Base-by-base conservation (phyloP, 1,140 invertebrate species). In the Drosophila sechellia region DNA sequence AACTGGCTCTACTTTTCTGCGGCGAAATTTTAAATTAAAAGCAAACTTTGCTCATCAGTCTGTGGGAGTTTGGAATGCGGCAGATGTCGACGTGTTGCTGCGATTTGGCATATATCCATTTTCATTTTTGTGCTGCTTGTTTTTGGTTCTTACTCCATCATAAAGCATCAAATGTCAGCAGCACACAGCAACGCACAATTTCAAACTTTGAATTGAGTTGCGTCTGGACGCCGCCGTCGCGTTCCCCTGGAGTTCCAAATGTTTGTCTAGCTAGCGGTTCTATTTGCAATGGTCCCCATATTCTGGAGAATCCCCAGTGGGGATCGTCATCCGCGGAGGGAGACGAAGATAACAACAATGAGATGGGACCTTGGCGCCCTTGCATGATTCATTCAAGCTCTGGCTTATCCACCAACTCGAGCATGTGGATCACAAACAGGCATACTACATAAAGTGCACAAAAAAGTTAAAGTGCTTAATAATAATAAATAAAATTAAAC, bases 201-300 rank as follows among this genome's bases (percentile, higher is more conserved):
- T 79, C 64, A 83, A 81, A 86, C 79, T 86, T 70, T 83, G 81
- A 87, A 86, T 86, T 86, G 81, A 86, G 83, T 79, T 86, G 79
- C 55, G 76, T 73, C 76, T 78, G 75, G 40, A 39, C 42, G 27
- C 39, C 49, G 64, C 50, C 42, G 27, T 25, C 49, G 64, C 50
- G 55, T 45, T 50, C 8, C 27, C 27, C 31, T 54, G 37, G 37
- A 72, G 48, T 35, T 61, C 25, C 20, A 22, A 31, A n/a, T 27
- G 34, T 75, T 65, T 31, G 70, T 65, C 54, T 73, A 45, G 35
- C 54, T 73, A 45, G 35, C 50, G 11, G 40, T 49, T 75, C 55
- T 53, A 52, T 73, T 64, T 74, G 45, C 39, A 0, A 39, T 37
- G 64, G 39, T 65, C 59, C 46, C 64, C 27, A 22, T 45, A 34